These are phyloP conservation scores for Meghimatium bilineatum DNA, from an alignment of 2,888 invertebrate species.

Conservation along the genomic window DNA sequence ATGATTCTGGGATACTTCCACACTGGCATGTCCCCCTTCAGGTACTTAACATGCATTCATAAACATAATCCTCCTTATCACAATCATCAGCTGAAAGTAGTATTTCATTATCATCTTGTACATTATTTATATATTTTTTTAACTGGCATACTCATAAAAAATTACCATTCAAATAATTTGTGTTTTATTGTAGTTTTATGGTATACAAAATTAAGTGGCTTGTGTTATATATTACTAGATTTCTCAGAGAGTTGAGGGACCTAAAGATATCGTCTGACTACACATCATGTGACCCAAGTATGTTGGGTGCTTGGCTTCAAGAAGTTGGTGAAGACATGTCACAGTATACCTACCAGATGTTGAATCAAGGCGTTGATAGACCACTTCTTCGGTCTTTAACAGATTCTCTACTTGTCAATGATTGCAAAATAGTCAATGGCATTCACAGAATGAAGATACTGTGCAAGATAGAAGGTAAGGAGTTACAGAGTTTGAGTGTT, in stretches of 20 bases:
- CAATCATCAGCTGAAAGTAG: no score
- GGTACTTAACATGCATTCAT: no score
- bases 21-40: no score
- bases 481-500: no score
- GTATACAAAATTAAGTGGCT: background rate
- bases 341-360: slow-evolving; percentile 96
- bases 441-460: slow-evolving; percentile 94
- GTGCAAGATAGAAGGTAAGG: slow-evolving; percentile 87
- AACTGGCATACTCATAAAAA: no score
- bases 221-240: slow-evolving; percentile 78
- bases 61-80: no score
- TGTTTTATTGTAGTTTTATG: no score
- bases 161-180: no score
- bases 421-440: slow-evolving; percentile 94
- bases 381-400: slow-evolving; percentile 88
- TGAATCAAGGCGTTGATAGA: slow-evolving; percentile 95
- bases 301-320: slow-evolving; percentile 83
- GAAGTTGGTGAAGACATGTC: slow-evolving; percentile 92
- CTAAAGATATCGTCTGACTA: slow-evolving; percentile 97
- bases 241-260: slow-evolving; percentile 93
- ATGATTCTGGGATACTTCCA: no score
- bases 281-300: slow-evolving; percentile 93
- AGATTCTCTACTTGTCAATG: slow-evolving; percentile 92
- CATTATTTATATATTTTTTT: no score
- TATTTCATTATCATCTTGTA: no score